Conservation (phyloP, 37 sponge, comb jelly and placozoan species). For the Ephydatia muelleri region DNA sequence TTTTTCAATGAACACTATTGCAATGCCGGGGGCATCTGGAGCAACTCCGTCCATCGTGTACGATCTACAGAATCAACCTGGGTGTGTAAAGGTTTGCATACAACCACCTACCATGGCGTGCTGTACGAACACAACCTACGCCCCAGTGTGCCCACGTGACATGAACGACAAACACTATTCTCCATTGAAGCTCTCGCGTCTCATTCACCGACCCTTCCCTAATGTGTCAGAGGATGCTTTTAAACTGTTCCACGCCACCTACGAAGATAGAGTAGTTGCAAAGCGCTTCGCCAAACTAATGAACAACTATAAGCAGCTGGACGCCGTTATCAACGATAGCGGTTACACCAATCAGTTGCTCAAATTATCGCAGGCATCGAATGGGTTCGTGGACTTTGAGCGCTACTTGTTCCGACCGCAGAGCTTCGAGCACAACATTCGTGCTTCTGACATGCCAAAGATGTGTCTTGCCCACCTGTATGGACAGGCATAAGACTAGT, state of each 20-base stretch:
- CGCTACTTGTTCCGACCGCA: slow-evolving; percentile 15
- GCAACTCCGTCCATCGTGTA: slow-evolving; percentile 10
- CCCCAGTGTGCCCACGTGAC: not conserved
- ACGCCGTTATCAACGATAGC: not conserved
- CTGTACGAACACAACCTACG: slow-evolving; percentile 13
- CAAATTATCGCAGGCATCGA: not conserved
- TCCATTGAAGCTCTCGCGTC: not conserved
- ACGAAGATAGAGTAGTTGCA: not conserved
- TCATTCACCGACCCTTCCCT: slow-evolving; percentile 13
- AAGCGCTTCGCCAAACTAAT: not conserved
- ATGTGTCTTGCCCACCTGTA: no score
- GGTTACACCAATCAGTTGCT: not conserved
- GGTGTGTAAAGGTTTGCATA: slow-evolving; percentile 26
- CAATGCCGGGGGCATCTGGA: slow-evolving; percentile 23
- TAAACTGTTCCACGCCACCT: not conserved
- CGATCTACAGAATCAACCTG: slow-evolving; percentile 21
- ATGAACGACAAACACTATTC: slow-evolving; percentile 6
- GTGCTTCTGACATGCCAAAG: no score
- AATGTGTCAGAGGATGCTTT: not conserved
- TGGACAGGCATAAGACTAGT: no score
- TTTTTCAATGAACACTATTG: not conserved
- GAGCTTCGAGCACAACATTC: no score
- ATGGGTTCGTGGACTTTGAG: slow-evolving; percentile 9
- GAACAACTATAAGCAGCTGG: slow-evolving; percentile 2
- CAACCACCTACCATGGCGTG: slow-evolving; percentile 6